Base-by-base conservation (phyloP, 2,113 vertebrate species). In the Siphamia tubifer region DNA sequence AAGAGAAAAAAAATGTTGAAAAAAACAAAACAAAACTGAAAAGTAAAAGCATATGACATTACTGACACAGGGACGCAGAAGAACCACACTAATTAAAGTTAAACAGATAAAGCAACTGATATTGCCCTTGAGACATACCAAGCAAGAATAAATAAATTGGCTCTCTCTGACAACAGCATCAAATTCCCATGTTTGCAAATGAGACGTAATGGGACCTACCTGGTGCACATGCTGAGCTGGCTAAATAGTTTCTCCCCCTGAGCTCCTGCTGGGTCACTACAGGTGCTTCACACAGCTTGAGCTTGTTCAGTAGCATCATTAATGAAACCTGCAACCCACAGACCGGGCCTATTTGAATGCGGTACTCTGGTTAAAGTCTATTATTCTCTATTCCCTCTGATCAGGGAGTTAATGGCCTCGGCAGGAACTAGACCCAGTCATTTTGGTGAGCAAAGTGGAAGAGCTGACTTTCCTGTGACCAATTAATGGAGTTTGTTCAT, bases 391-490 rank as follows among this genome's bases (percentile, higher is more conserved):
- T 49, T 74, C 25, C 21, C 27, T 73, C 68, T 81, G 82, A 91
- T 88, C 82, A 80, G 15, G 35, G 47, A 77, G 75, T 38, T 87
- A 85, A 84, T 87, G 55, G 72, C 62, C 73, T 82, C 77, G 27
- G 16, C 56, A 62, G 73, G 72, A 72, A 74, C 48, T 47, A 68
- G 44, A 65, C 39, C 12, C 32, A 55, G 60, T 55, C 68, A 15
- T 81, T 75, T 62, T 60, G 63, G 55, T 64, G 52, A 77, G 56
- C 54, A 68, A 67, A 85, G 74, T 81, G 72, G 57, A 86, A 68
- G 62, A 61, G 78, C 30, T 66, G 71, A 19, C 47, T 79, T 77
- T 84, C 40, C 38, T 81, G 32, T 23, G 40, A 55, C 60, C 69
- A 71, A 77, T 76, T 58, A 71, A 43, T 78, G 52, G 48, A 51